Evolutionary conservation across 2,888 invertebrate species (phyloP), one percentile per base, ranked within the genome.

Genomic region (Pammene aurita): DNA sequence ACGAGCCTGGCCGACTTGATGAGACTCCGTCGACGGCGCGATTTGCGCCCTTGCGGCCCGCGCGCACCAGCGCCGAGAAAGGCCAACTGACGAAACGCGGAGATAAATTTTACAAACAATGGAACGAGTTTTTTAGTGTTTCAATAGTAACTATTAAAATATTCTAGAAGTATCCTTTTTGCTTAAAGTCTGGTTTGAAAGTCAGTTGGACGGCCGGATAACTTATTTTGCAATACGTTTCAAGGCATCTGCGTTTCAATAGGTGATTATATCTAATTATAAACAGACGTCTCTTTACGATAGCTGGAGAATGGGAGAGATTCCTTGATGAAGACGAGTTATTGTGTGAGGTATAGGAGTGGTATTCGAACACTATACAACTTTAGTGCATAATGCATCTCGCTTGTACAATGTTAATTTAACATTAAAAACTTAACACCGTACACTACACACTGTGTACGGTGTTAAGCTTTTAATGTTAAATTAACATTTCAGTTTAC

Each of bases 1-100:
- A 83, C 85, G 79, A 80, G 80, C 79, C 80, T 81, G 85, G 83
- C 80, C 84, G 88, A 87, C 85, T 89, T 89, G 88, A 90, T 89
- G 89, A 88, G 87, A 77, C 78, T 75, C 71, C 70, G 76, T 77
- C 75, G 74, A 67, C 67, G 64, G 71, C 71, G 72, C 74, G 41
- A 67, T 69, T 72, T 69, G 73, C 71, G 75, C 77, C 75, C 76
- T 79, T 80, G 75, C 76, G 74, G 70, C 72, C 67, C 66, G 50
- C 57, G 54, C 48, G 70, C 64, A 73, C 70, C 76, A 73, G 73
- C 76, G 72, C 78, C 74, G 72, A 69, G 76, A 75, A 75, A 75
- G 71, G 73, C 71, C 71, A 73, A 64, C 73, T 64, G 75, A 78
- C 76, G 72, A 74, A 72, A 73, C 73, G 72, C 71, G 69, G 73